These are phyloP conservation scores for Muntiacus muntjak DNA, from an alignment of 2,113 vertebrate genomes.

Conservation along the genomic window DNA sequence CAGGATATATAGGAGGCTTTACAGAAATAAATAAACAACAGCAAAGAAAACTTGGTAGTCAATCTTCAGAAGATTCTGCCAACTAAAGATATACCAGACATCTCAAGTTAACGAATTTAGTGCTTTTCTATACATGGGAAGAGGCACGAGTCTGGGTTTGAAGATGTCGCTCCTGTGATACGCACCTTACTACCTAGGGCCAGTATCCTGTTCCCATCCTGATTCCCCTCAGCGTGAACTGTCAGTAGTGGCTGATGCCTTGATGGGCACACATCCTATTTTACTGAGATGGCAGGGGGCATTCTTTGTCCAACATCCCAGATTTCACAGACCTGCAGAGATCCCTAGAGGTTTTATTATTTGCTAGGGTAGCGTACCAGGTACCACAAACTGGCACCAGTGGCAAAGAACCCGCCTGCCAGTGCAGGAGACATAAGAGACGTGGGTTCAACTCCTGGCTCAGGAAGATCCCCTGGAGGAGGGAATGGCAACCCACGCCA, in stretches of 20 bases:
- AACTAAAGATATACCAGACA: background rate
- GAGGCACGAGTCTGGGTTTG: background rate
- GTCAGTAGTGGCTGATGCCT: background rate
- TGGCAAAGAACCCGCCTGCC: background rate
- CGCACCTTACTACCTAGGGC: background rate
- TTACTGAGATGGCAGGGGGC: background rate
- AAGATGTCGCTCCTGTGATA: rapidly evolving
- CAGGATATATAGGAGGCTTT: background rate
- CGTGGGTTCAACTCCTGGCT: background rate
- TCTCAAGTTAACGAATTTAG: background rate
- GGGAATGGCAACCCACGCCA: background rate
- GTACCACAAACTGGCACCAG: background rate
- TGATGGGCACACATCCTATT: background rate
- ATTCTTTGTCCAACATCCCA: background rate
- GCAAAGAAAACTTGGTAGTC: background rate
- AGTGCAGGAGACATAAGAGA: background rate
- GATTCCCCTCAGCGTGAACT: background rate
- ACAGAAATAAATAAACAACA: background rate
- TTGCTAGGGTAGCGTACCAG: background rate
- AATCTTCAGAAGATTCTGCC: background rate
- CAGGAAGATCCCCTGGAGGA: background rate
- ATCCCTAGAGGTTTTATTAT: background rate
- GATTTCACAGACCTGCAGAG: background rate
- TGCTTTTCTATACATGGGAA: background rate
- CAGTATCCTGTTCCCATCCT: background rate